Conservation (phyloP, 2,113 vertebrate species). For the Vombatus ursinus region DNA sequence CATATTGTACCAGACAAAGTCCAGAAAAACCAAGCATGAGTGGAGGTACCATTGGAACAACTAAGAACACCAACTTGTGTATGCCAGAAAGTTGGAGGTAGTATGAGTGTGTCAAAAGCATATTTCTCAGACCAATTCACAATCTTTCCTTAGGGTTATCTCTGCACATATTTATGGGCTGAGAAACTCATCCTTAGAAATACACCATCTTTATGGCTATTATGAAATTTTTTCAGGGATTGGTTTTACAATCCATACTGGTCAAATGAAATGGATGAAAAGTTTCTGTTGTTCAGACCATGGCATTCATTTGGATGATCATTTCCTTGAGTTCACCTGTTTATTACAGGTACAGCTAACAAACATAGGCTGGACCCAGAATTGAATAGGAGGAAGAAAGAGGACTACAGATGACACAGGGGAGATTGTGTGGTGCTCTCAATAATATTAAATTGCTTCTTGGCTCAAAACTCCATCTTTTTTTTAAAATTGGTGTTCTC, state of each 20-base stretch:
- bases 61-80: too few relatives aligned
- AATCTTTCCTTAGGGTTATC: neutral
- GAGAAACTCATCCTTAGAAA: neutral
- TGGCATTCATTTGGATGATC: neutral
- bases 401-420: neutral
- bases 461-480: neutral
- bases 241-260: neutral
- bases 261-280: neutral
- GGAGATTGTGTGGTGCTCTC: neutral
- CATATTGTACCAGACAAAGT: too few relatives aligned
- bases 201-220: neutral
- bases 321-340: neutral
- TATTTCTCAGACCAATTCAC: neutral
- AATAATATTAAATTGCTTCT: neutral
- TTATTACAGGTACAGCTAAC: neutral
- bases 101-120: too few relatives aligned
- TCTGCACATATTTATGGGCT: neutral
- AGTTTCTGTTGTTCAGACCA: neutral
- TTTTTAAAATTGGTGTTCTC: neutral
- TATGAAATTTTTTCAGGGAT: neutral
- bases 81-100: too few relatives aligned
- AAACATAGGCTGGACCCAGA: neutral
- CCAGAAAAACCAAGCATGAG: too few relatives aligned
- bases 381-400: neutral
- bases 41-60: too few relatives aligned